A percentile compares a stretch with the other conserved stretches of the same genome.
Conservation (phyloP, 2,113 vertebrate species). For the Pseudonaja textilis region DNA sequence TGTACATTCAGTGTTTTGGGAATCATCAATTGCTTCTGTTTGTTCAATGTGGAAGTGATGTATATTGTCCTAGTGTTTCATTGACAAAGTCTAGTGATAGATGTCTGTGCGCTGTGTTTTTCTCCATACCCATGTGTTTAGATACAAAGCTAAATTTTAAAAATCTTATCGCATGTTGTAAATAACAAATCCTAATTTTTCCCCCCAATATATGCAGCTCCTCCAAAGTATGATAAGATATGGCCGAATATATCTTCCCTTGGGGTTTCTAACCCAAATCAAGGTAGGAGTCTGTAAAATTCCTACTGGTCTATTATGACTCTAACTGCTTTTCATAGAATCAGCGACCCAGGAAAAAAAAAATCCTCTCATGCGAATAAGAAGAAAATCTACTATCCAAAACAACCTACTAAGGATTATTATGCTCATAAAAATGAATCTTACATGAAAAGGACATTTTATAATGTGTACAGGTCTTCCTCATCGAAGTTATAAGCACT, state of each 20-base stretch:
- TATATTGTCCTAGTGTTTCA: slow-evolving; percentile 77
- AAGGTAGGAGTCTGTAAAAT: slow-evolving; percentile 91
- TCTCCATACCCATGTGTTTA: slow-evolving; percentile 77
- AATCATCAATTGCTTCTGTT: slow-evolving; percentile 83
- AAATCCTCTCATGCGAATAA: slow-evolving; percentile 18
- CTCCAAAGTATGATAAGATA: slow-evolving; percentile 85
- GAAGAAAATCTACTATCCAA: slow-evolving; percentile 31
- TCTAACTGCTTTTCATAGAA: slow-evolving; percentile 48
- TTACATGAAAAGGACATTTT: slow-evolving; percentile 37
- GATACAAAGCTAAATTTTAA: slow-evolving; percentile 32
- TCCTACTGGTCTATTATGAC: slow-evolving; percentile 64
- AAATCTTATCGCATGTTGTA: slow-evolving; percentile 70
- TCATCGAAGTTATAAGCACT: slow-evolving; percentile 18
- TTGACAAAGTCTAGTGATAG: slow-evolving; percentile 71
- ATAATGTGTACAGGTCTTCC: slow-evolving; percentile 13
- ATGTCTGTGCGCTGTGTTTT: slow-evolving; percentile 82
- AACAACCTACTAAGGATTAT: slow-evolving; percentile 31
- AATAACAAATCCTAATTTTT: slow-evolving; percentile 95
- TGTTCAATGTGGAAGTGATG: slow-evolving; percentile 76
- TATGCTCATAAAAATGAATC: slow-evolving; percentile 36
- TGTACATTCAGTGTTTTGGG: slow-evolving; percentile 79
- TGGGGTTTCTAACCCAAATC: slow-evolving; percentile 99
- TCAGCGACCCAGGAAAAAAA: slow-evolving; percentile 22
- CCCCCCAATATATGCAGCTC: slow-evolving; percentile 87
- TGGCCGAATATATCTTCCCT: slow-evolving; percentile 98